A percentile compares a stretch with the other conserved stretches of the same genome.
Evolutionary conservation across 2,888 invertebrate genomes (phyloP).

Genomic region (Monopis laevigella): DNA sequence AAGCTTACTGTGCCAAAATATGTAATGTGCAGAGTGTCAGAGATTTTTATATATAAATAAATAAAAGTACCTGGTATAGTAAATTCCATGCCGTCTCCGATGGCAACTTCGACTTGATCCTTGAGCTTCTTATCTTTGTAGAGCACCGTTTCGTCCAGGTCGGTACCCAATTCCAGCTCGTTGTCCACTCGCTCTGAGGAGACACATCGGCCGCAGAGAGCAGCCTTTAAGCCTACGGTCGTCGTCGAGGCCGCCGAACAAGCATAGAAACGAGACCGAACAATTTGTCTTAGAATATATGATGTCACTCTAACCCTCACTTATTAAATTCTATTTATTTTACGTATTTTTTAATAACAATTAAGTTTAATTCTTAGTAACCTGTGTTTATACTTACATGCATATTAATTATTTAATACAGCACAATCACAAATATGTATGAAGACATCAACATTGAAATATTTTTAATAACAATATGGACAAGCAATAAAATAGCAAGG

Average conservation of each 20-base stretch:
- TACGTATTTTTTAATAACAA: not conserved
- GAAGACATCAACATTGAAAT: not conserved
- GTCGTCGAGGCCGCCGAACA: constrained; percentile 29
- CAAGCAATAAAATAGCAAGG: constrained; percentile 13
- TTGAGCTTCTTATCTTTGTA: constrained; percentile 89
- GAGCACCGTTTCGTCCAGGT: constrained; percentile 84
- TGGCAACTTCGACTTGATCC: constrained; percentile 90
- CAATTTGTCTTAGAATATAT: constrained; percentile 18
- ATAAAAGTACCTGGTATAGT: constrained; percentile 82
- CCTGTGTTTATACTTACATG: constrained; percentile 7
- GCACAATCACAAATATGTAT: constrained; percentile 12
- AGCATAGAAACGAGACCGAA: constrained; percentile 64
- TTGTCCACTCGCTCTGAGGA: constrained; percentile 74
- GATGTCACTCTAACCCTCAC: constrained; percentile 11
- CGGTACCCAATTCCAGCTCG: constrained; percentile 70
- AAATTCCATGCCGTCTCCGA: constrained; percentile 93
- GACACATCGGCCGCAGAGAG: constrained; percentile 72
- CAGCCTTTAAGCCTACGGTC: constrained; percentile 62
- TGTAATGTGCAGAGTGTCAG: too few species aligned
- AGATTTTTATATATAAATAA: too few species aligned
- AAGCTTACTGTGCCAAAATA: not conserved
- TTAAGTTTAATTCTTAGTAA: too few species aligned
- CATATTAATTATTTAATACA: not conserved
- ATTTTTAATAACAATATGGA: not conserved
- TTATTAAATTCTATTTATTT: not conserved